Evolutionary conservation across 2,888 invertebrate genomes (phyloP), one percentile per base, ranked within the genome.

Genomic region (Myathropa florea): DNA sequence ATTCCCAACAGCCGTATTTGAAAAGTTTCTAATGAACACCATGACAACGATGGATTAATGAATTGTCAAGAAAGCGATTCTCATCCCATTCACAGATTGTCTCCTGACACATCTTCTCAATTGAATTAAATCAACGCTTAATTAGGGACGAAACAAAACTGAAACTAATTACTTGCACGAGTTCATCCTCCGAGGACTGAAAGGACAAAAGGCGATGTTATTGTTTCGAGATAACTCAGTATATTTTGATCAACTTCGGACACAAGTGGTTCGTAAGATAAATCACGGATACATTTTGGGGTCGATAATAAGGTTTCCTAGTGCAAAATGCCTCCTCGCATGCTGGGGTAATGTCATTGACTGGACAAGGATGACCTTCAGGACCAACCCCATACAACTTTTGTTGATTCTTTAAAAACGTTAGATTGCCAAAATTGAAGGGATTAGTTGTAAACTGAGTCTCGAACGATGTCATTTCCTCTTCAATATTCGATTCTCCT

Each of bases 101-200:
- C 46, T n/a, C 46, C 18, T 46, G 46, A 18, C 39, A 39, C 39
- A 39, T 39, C 39, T 18, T n/a, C 39, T 39, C 59, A 26, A 26
- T 26, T 7, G 28, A 9, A 60, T 60, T 14, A 28, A 60, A 28
- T 57, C 53, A 21, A 23, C 30, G 68, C 55, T 68, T 68, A 68
- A 68, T 68, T 68, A 68, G 21, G 68, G 33, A 21, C 46, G 12
- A 65, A 46, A 46, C 65, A 46, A 46, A 53, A 30, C 21, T 55
- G 55, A 68, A 68, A 68, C 57, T 68, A 68, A 68, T 68, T 68
- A 68, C 23, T 57, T 57, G 68, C 68, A 68, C 68, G 68, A 68
- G 68, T 57, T 68, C 57, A 33, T 57, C 57, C 68, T 23, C 26
- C 7, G 24, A 7, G 39, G n/a, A 39, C 39, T n/a, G 39, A 39